Conservation (phyloP, 2,797 vertebrate genomes). For the Rhynchotus rufescens region DNA sequence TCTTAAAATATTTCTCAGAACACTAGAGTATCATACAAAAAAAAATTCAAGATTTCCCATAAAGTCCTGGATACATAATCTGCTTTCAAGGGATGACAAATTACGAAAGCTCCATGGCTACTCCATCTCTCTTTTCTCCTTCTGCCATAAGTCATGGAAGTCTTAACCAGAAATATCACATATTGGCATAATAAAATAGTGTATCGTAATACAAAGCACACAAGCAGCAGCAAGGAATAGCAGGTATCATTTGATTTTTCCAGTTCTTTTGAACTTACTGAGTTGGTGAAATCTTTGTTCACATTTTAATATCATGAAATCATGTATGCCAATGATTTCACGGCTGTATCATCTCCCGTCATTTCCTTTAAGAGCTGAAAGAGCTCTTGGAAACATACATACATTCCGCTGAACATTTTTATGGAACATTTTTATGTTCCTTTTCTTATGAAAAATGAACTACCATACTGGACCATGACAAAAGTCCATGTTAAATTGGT, state of each 20-base stretch:
- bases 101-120: not conserved
- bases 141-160: not conserved
- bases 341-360: not conserved
- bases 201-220: not conserved
- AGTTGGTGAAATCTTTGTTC: not conserved
- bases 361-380: not conserved
- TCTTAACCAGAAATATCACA: not conserved
- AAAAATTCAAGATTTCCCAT: not conserved
- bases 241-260: not conserved
- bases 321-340: not conserved
- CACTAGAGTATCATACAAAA: not conserved
- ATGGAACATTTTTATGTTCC: not conserved
- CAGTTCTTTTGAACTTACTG: not conserved
- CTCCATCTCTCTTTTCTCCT: not conserved
- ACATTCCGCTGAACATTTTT: not conserved
- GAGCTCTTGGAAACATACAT: not conserved
- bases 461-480: no score
- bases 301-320: not conserved
- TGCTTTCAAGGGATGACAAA: not conserved
- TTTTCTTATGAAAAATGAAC: not conserved
- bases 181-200: not conserved
- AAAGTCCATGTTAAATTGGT: no score
- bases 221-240: not conserved
- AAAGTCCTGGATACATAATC: not conserved
- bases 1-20: not conserved